Percentiles rank a stretch among this genome's conserved stretches.
Conservation (phyloP, 1,140 invertebrate genomes). For the Tetramorium alpestre region DNA sequence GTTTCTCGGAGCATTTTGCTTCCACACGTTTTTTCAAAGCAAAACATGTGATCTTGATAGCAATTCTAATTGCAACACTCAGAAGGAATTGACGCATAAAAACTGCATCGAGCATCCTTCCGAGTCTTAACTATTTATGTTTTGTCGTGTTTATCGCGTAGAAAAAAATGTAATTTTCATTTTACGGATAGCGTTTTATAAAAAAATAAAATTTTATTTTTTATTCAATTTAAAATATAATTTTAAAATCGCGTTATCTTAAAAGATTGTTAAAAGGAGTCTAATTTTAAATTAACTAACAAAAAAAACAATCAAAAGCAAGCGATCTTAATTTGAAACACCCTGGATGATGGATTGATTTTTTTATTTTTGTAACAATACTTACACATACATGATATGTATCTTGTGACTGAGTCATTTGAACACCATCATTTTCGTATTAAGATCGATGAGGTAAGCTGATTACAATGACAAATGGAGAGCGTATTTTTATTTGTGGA, state of each 20-base stretch:
- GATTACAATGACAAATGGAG: conserved; percentile 9
- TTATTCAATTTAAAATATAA: not conserved
- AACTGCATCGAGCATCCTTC: not conserved
- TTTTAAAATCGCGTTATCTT: not conserved
- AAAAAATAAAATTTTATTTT: not conserved
- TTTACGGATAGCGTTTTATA: not conserved
- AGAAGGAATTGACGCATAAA: not conserved
- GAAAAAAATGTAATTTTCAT: not conserved
- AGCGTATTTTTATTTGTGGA: conserved; percentile 9
- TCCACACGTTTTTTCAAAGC: too few species aligned
- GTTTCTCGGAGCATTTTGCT: not conserved
- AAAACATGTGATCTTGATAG: not conserved
- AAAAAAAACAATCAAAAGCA: not conserved
- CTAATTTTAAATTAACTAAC: not conserved
- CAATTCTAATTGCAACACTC: conserved; percentile 18
- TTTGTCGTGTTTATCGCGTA: not conserved
- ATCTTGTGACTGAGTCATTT: conserved; percentile 44
- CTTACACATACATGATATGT: not conserved
- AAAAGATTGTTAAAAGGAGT: not conserved
- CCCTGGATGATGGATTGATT: not conserved
- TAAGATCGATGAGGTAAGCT: conserved; percentile 60
- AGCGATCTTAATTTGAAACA: not conserved
- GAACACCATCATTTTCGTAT: conserved; percentile 59
- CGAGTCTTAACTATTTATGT: not conserved
- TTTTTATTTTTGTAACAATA: conserved; percentile 64